Base-by-base conservation (phyloP, 2,888 invertebrate genomes). In the Agrotis exclamationis region DNA sequence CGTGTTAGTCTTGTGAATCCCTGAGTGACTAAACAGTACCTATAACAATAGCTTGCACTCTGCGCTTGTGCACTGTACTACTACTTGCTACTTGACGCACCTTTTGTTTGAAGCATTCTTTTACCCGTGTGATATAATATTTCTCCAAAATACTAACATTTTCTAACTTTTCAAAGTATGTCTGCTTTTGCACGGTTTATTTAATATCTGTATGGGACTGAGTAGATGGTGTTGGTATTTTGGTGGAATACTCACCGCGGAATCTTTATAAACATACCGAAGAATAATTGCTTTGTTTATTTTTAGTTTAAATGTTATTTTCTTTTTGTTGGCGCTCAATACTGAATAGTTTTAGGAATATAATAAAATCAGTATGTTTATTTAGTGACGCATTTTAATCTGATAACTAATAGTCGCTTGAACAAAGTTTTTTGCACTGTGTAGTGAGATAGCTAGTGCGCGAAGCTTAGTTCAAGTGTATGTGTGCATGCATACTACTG, bases 101-200 rank as follows among this genome's bases (percentile, higher is more conserved):
- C 76, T 85, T 84, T 88, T 85, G 85, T 90, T 89, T 89, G 77
- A 88, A 85, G 82, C 86, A 87, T 86, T 88, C 77, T 82, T 70
- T 88, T 87, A 85, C 83, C 86, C 85, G 84, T 88, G 85, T 90
- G 82, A 86, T 78, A 88, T 87, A 88, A 70, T 79, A 89, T 94
- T 95, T 96, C 94, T 93, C 95, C 96, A 96, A 96, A 96, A 96
- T 96, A 96, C 96, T 96, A 95, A 96, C 96, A 93, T 92, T 88
- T 86, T 93, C 91, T 92, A 91, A 94, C 88, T 85, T 84, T 73
- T 22, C 57, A 79, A 87, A 80, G 76, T 64, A 64, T 87, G 79
- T 86, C 83, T 84, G 89, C 90, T 93, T 91, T 87, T 90, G 92
- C 91, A 93, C 93, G 93, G 89, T 88, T 87, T 88, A 79, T 82